Base-by-base conservation (phyloP, 1,140 invertebrate species). In the Cyclina sinensis region DNA sequence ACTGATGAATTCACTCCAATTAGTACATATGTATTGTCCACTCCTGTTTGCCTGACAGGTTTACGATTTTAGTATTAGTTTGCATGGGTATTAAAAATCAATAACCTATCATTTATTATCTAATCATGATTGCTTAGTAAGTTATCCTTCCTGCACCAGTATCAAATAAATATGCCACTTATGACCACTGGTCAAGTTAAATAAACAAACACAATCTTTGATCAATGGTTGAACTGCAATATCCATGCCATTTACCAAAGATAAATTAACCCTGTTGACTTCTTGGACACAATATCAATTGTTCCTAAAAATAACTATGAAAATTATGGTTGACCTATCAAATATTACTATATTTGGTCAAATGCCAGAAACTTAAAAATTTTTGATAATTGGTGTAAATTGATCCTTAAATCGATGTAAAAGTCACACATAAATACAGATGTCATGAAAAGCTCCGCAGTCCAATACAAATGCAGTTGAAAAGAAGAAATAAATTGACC, bases 361-460 rank as follows among this genome's bases (percentile, higher is more conserved):
- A 81, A 81, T 81, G 79, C 79, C 79, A 81, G 78, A 48, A 80
- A 30, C 24, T 65, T 62, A 46, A 81, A n/a, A 81, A 62, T 81
- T 81, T 81, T 81, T 62, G 79, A 81, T 81, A 81, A 81, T 81
- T 81, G 79, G 54, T 81, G 79, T 81, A 81, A 81, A 81, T 81
- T 81, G 79, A 81, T 81, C 79, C n/a, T 65, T 30, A 81, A 65
- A 81, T 81, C 59, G 39, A 62, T 81, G 79, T 81, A 30, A 62
- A 43, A 32, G 79, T 81, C 79, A 81, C 35, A 39, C 54, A 30
- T 24, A 62, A 54, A 24, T 81, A 51, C 48, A 81, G 79, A 81
- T 81, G 79, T 65, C 79, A 81, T 30, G 12, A 54, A 48, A 59
- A 57, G 21, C 43, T 14, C 27, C 46, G 27, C 16, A 14, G 30